phyloP scores from a whole-genome alignment of 1,140 invertebrate genomes.

The Hestina assimilis region DNA sequence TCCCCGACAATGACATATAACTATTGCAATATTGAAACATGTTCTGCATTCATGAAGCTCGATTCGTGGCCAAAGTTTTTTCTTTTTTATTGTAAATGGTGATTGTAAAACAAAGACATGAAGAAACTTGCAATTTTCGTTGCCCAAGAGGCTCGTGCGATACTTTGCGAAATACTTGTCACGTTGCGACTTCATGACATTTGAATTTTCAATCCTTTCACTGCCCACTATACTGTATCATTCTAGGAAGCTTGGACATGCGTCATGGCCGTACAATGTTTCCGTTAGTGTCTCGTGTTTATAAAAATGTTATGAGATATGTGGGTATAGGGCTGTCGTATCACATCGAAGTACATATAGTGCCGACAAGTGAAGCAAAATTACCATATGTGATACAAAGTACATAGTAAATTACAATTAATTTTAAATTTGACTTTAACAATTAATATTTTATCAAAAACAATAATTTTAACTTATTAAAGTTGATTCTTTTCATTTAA shows the following conservation, averaged over 20 bases:
- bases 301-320: neutral
- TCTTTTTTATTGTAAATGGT: constrained; percentile 26
- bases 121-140: constrained; percentile 45
- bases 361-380: too few species aligned
- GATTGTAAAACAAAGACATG: constrained; percentile 45
- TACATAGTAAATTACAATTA: too few species aligned
- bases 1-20: constrained; percentile 7
- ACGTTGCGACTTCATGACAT: constrained; percentile 54
- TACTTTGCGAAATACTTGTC: constrained; percentile 66
- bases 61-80: constrained; percentile 27
- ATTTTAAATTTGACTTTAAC: too few species aligned
- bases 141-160: constrained; percentile 51
- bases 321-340: too few species aligned
- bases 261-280: constrained; percentile 14
- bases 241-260: constrained; percentile 25
- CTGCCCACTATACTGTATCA: constrained; percentile 29
- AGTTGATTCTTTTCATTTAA: too few species aligned
- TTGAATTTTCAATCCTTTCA: constrained; percentile 60
- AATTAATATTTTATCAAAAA: too few species aligned
- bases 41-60: constrained; percentile 3
- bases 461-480: too few species aligned
- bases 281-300: neutral
- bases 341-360: too few species aligned
- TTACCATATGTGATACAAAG: too few species aligned
- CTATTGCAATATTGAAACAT: constrained; percentile 14